A percentile compares a stretch with the other conserved stretches of the same genome.
These are phyloP conservation scores for Alexandromys oeconomus DNA, from an alignment of 2,797 vertebrate species.

Conservation along the genomic window DNA sequence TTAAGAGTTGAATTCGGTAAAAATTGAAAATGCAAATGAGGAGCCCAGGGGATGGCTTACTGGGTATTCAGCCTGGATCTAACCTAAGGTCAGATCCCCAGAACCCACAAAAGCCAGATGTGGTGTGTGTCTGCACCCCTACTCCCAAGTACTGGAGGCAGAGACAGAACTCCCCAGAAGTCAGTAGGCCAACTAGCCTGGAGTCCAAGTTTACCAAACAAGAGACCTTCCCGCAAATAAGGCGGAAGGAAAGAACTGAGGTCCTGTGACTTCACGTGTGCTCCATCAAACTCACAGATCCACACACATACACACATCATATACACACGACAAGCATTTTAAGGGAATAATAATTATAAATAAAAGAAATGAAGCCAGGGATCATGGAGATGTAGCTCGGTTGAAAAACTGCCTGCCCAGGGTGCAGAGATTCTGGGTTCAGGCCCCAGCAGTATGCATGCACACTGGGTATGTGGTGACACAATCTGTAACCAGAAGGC, in stretches of 20 bases:
- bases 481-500: neutral
- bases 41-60: neutral
- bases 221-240: neutral
- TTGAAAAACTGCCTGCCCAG: neutral
- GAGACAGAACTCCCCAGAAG: neutral
- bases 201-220: neutral
- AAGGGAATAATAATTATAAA: neutral
- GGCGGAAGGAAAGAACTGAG: no score
- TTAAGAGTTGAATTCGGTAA: neutral
- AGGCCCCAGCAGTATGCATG: neutral
- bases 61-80: neutral
- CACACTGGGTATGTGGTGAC: no score
- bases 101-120: neutral
- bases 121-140: neutral
- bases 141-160: neutral
- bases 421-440: neutral
- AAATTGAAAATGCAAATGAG: neutral
- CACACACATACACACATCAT: neutral
- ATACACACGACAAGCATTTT: neutral
- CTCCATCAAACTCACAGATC: neutral
- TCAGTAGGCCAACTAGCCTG: neutral
- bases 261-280: neutral
- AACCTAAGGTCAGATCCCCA: neutral
- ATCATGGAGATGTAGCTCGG: neutral
- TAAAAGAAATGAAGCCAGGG: neutral